phyloP scores from a whole-genome alignment of 2,888 invertebrate species.

The Resseliella maxima region DNA sequence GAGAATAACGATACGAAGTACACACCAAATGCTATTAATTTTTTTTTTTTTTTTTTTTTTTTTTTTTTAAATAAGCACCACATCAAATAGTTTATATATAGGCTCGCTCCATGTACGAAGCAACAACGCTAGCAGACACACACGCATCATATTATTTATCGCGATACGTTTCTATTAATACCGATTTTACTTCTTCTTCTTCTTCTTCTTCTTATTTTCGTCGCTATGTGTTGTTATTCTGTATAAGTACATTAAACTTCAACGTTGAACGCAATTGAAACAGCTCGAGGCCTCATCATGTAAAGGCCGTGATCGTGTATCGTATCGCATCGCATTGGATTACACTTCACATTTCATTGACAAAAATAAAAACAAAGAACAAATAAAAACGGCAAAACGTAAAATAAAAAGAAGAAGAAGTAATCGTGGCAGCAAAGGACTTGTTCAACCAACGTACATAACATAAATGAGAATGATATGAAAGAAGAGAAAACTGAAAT shows the following conservation, averaged over 20 bases:
- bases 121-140: background rate
- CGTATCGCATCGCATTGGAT: constrained; percentile 41
- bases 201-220: background rate
- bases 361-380: constrained; percentile 53
- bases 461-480: background rate
- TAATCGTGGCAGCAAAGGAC: background rate
- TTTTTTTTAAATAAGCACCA: background rate
- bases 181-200: background rate
- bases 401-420: constrained; percentile 27
- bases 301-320: constrained; percentile 16
- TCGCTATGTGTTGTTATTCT: background rate
- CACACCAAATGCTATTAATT: background rate
- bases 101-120: background rate
- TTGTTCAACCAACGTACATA: too few species aligned
- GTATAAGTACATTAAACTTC: constrained; percentile 22
- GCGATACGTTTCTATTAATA: constrained; percentile 31
- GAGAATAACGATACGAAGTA: background rate
- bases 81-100: background rate
- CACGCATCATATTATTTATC: constrained; percentile 36
- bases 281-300: background rate
- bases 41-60: too few species aligned
- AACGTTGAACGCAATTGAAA: background rate
- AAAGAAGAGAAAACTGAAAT: background rate
- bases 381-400: constrained; percentile 29
- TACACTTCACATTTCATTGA: constrained; percentile 53